Evolutionary conservation across 2,797 vertebrate genomes (phyloP), one percentile per base, ranked within the genome.

Genomic region (Mycteria americana): DNA sequence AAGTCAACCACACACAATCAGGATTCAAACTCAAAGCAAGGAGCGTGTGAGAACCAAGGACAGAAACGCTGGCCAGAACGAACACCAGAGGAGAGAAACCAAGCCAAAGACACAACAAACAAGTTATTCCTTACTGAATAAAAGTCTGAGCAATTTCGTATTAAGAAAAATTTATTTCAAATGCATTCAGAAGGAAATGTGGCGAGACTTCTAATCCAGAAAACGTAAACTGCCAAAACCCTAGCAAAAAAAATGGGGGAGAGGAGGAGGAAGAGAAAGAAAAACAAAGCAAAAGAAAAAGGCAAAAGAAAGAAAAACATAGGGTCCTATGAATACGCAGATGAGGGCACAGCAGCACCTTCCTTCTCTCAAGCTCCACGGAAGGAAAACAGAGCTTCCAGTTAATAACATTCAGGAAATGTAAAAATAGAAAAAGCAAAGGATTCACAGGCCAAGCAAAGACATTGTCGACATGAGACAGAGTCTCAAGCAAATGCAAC

Each of bases 391-490:
- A 89, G 88, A 95, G 50, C 78, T 72, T 96, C 59, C 74, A 88
- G 86, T 88, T 92, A 94, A 87, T 69, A 93, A 92, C 79, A 87
- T 87, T 88, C 53, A 83, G 50, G 70, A 89, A 88, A 89, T 18
- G 21, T 74, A 93, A 97, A 95, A 89, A 86, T 39, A 94, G 88
- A 93, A 94, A 75, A 96, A 95, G 72, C 31, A 76, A 74, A 96
- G 51, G 25, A 95, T 87, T 94, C 68, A 67, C 51, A 70, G 74
- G 80, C 72, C 69, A 77, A 96, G 82, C 53, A 87, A 93, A 95
- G 79, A 94, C n/a, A 17, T 80, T 1, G 0, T 50, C 17, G 4
- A 88, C 77, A 83, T 73, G 78, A 97, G 77, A 85, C 50, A 88
- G 27, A 21, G 65, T 85, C 93, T 97, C 76, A 92, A 94, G 75